A percentile compares a stretch with the other conserved stretches of the same genome.
Evolutionary conservation across 2,797 vertebrate species (phyloP).

Genomic region (Tokudaia tokunoshimensis): DNA sequence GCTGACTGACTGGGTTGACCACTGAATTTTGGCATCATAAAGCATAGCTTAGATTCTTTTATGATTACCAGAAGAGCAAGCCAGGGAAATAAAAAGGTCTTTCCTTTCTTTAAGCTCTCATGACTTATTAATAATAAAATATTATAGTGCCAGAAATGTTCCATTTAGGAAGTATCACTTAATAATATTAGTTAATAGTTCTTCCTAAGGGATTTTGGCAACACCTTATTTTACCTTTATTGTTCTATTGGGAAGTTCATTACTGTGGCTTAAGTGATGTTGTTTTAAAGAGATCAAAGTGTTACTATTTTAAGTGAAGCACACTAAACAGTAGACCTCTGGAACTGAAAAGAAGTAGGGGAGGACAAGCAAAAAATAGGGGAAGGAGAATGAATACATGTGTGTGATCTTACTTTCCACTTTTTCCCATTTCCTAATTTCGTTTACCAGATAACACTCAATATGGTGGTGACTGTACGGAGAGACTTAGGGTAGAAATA

Average conservation of each 20-base stretch:
- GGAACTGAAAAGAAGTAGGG: neutral
- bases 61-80: slow-evolving; percentile 71
- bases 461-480: neutral
- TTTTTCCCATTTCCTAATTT: slow-evolving; percentile 32
- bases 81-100: slow-evolving; percentile 71
- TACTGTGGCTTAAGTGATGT: slow-evolving; percentile 15
- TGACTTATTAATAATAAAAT: slow-evolving; percentile 77
- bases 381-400: neutral
- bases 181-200: slow-evolving; percentile 78
- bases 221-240: slow-evolving; percentile 77
- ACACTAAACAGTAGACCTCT: slow-evolving; percentile 46
- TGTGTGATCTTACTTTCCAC: neutral
- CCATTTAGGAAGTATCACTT: slow-evolving; percentile 71
- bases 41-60: slow-evolving; percentile 66
- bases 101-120: slow-evolving; percentile 64
- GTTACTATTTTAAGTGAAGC: slow-evolving; percentile 24
- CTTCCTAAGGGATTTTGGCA: slow-evolving; percentile 75
- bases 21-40: slow-evolving; percentile 62
- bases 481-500: neutral
- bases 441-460: neutral
- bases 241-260: slow-evolving; percentile 67
- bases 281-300: slow-evolving; percentile 67
- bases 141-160: slow-evolving; percentile 66
- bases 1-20: slow-evolving; percentile 59
- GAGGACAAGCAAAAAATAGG: neutral